Base-by-base conservation (phyloP, 2,888 invertebrate genomes). In the Limnephilus auricula region DNA sequence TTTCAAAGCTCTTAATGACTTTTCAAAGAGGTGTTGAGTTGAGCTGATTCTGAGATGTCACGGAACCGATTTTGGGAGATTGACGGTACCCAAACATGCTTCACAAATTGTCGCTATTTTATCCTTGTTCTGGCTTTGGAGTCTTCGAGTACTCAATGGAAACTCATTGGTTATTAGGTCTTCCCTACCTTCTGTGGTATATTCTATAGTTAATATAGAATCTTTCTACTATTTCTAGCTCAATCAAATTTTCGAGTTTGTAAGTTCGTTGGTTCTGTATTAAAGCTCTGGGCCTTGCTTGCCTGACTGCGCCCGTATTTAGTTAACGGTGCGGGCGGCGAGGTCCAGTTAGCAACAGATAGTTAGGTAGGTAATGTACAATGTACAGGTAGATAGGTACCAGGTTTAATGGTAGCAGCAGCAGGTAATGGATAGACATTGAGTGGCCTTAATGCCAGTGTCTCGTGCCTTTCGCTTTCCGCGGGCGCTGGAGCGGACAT, bases 381-480 rank as follows among this genome's bases (percentile, higher is more conserved):
- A n/a, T 1, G 45, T 45, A 45, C 1, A 45, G 45, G 45, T 15
- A 45, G 45, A 15, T 45, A 65, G 65, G 65, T 65, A 65, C 65
- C 65, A n/a, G 65, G 65, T 65, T 6, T 65, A 65, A 65, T 65
- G 25, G 65, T 9, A n/a, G 65, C 65, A 65, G 65, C 2, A n/a
- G 65, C 65, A 65, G 65, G 65, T 65, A 65, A 65, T 65, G 65
- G 65, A 65, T 15, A 32, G 82, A 34, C 82, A 15, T 15, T 31
- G 82, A 32, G 32, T 82, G 82, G 82, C 82, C 82, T 82, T 82
- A 82, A 82, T 82, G 34, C 34, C 34, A 65, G 65, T 32, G 32
- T 82, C 32, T 82, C 82, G 82, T 34, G 82, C 82, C 82, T 82
- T 82, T 82, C 82, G 82, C 82, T 82, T 82, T 82, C 82, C 25